Conservation (phyloP, 53 echinoderm and acorn worm genomes). For the Henricia sp. region DNA sequence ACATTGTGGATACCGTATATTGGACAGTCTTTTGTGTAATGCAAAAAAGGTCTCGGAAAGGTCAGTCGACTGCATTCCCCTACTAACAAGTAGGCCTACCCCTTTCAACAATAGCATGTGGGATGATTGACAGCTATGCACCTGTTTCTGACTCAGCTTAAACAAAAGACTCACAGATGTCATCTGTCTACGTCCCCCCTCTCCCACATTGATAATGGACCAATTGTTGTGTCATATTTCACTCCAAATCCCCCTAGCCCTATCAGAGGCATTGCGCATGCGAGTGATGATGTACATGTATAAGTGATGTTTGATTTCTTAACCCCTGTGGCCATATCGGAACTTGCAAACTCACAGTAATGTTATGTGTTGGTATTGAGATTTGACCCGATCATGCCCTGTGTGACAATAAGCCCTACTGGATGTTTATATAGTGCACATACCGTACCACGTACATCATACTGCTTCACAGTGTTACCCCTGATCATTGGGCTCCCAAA, state of each 20-base stretch:
- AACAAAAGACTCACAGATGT: constrained; percentile 62
- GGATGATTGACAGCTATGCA: constrained; percentile 53
- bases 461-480: too few species aligned
- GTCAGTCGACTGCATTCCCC: too few species aligned
- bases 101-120: constrained; percentile 23
- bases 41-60: too few species aligned
- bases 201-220: constrained; percentile 39
- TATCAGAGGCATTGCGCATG: constrained; percentile 14
- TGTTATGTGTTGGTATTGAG: too few species aligned
- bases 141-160: constrained; percentile 51
- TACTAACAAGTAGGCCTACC: too few species aligned
- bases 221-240: constrained; percentile 56
- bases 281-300: constrained; percentile 29
- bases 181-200: background rate
- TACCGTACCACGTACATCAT: too few species aligned
- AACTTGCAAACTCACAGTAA: constrained; percentile 3
- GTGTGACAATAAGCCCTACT: too few species aligned
- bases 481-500: too few species aligned
- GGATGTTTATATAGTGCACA: too few species aligned
- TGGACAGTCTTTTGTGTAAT: too few species aligned
- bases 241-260: background rate
- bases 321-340: background rate
- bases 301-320: constrained; percentile 14
- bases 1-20: too few species aligned
- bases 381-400: too few species aligned